Evolutionary conservation across 2,888 invertebrate species (phyloP).

Genomic region (Archaeoteleia sp.): DNA sequence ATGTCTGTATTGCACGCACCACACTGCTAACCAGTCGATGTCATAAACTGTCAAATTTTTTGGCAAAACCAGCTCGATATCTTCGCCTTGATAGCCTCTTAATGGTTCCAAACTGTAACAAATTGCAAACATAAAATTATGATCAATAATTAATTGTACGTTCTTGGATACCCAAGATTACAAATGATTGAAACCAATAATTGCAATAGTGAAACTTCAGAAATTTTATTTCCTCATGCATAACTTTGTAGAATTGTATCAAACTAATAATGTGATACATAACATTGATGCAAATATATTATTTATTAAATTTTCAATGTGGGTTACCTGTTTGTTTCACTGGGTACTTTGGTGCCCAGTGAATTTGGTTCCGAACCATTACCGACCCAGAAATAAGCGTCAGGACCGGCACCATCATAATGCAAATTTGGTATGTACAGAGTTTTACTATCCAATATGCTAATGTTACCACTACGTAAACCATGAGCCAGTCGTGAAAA

Average conservation of each 20-base stretch:
- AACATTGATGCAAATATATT: too few relatives aligned
- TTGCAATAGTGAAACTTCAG: too few relatives aligned
- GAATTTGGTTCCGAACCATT: slow-evolving; percentile 88
- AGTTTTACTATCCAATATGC: slow-evolving; percentile 92
- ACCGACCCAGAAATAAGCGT: slow-evolving; percentile 97
- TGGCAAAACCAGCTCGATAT: slow-evolving; percentile 92
- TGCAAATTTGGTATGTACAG: slow-evolving; percentile 94
- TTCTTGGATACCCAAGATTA: too few relatives aligned
- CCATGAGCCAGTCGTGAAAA: slow-evolving; percentile 92
- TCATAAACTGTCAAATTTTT: slow-evolving; percentile 90
- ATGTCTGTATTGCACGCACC: slow-evolving; percentile 92
- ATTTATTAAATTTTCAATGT: background rate
- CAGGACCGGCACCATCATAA: slow-evolving; percentile 93
- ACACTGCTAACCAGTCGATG: slow-evolving; percentile 93
- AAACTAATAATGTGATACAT: too few relatives aligned
- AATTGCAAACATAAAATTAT: too few relatives aligned
- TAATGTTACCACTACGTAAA: slow-evolving; percentile 92
- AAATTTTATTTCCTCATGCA: slow-evolving; percentile 1
- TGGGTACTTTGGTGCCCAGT: slow-evolving; percentile 91
- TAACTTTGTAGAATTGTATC: slow-evolving; percentile 1
- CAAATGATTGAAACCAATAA: too few relatives aligned
- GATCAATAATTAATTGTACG: too few relatives aligned
- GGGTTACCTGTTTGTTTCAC: slow-evolving; percentile 85
- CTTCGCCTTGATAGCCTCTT: slow-evolving; percentile 91
- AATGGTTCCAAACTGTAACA: slow-evolving; percentile 82